Evolutionary conservation across 2,888 invertebrate species (phyloP).

Genomic region (Allolobophora icterica): DNA sequence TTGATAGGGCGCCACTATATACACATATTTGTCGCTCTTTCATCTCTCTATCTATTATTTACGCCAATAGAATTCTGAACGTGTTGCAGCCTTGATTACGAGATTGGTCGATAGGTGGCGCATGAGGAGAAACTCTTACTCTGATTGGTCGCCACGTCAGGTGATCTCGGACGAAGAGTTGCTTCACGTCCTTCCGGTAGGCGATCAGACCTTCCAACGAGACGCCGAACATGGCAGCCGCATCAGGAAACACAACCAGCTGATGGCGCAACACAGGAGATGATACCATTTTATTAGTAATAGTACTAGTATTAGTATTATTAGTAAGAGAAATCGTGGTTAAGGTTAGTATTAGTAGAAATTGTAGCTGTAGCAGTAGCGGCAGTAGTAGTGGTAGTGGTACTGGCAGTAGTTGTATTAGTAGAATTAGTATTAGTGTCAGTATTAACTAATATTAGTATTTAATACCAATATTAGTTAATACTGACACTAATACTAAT

Average conservation of each 20-base stretch:
- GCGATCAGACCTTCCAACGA: conserved; percentile 49
- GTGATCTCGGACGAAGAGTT: conserved; percentile 49
- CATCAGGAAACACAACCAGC: conserved; percentile 49
- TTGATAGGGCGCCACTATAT: too few relatives aligned
- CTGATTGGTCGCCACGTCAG: conserved; percentile 49
- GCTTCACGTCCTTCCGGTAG: conserved; percentile 48
- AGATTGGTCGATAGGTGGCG: neutral
- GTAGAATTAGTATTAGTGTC: too few relatives aligned
- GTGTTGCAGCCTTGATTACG: neutral
- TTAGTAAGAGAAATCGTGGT: neutral
- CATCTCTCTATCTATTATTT: too few relatives aligned
- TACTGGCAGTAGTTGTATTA: too few relatives aligned
- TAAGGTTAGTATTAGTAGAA: neutral
- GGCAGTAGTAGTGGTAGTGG: too few relatives aligned
- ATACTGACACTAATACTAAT: too few relatives aligned
- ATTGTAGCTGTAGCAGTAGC: too few relatives aligned
- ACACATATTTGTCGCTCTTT: too few relatives aligned
- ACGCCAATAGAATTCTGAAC: too few relatives aligned
- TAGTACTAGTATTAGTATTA: neutral
- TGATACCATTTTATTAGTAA: neutral
- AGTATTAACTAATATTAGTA: too few relatives aligned
- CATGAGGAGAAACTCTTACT: conserved; percentile 37
- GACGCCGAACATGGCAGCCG: conserved; percentile 47
- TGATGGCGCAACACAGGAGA: conserved; percentile 7
- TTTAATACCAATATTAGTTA: too few relatives aligned